Evolutionary conservation across 2,113 vertebrate genomes (phyloP).

Genomic region (Porphyrio hochstetteri): DNA sequence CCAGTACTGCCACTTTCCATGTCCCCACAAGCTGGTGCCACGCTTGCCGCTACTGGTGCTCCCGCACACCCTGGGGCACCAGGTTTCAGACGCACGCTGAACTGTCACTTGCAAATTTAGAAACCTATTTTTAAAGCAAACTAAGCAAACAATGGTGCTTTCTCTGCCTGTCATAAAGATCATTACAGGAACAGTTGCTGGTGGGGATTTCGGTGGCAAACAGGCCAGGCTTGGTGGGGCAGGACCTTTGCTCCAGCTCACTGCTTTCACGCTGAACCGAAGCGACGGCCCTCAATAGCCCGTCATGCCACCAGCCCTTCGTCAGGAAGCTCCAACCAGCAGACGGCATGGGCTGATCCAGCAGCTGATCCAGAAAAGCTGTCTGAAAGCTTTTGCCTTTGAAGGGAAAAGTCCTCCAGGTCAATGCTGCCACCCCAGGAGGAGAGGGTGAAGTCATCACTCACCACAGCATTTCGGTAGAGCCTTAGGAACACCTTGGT

Average conservation of each 20-base stretch:
- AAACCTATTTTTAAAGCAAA: slow-evolving; percentile 57
- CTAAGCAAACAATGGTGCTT: slow-evolving; percentile 24
- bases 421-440: neutral
- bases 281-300: neutral
- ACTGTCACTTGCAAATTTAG: slow-evolving; percentile 42
- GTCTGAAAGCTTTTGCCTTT: neutral
- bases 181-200: slow-evolving; percentile 17
- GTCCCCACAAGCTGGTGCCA: neutral
- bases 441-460: neutral
- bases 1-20: neutral
- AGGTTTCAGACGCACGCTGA: neutral
- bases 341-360: neutral
- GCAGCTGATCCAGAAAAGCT: neutral
- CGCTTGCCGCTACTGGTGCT: neutral
- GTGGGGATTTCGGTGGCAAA: neutral
- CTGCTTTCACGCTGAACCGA: neutral
- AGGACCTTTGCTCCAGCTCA: slow-evolving; percentile 29
- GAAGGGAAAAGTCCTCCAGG: neutral
- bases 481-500: neutral
- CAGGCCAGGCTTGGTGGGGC: neutral
- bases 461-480: rapidly evolving
- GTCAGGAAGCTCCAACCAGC: neutral
- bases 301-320: rapidly evolving
- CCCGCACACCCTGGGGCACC: neutral
- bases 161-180: slow-evolving; percentile 26